Evolutionary conservation across 2,888 invertebrate species (phyloP), one percentile per base, ranked within the genome.

Genomic region (Lepas anatifera): DNA sequence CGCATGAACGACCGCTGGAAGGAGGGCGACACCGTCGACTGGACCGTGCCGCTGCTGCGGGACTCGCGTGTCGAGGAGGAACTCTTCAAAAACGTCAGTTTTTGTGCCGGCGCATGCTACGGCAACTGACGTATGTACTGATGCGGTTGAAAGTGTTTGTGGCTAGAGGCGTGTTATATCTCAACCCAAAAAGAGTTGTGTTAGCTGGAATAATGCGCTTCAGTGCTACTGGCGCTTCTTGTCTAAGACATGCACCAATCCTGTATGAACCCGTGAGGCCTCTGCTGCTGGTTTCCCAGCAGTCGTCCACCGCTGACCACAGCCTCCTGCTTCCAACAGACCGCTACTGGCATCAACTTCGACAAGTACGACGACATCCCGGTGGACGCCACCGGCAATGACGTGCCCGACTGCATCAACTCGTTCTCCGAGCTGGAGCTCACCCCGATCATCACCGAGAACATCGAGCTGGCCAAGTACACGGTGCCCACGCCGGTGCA

Each of bases 321-420:
- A n/a, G n/a, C n/a, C n/a, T n/a, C n/a, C n/a, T n/a, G n/a, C n/a
- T n/a, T n/a, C n/a, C n/a, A n/a, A 13, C 87, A 88, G 75, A 90
- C 90, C 77, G 96, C 95, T 81, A 96, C 97, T 75, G 99, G 99
- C 76, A 99, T 99, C 84, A 99, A 99, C 84, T 99, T 99, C 86
- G 96, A 94, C 85, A 98, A 99, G 84, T 99, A 99, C 84, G 98
- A 99, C 86, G 98, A 99, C 86, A 99, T 99, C 81, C 99, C 99
- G 80, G 99, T 99, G 81, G 97, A 99, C 85, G 97, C 97, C 80
- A 97, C 97, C 83, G 99, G 99, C 74, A 92, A 95, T 75, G 87
- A 90, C 81, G 90, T 94, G 78, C 98, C 99, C 77, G 83, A 86
- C 76, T 89, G 90, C 83, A 97, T 98, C 84, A 86, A 89, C 83